phyloP scores from a whole-genome alignment of 2,113 vertebrate species.

The Crocuta crocuta region DNA sequence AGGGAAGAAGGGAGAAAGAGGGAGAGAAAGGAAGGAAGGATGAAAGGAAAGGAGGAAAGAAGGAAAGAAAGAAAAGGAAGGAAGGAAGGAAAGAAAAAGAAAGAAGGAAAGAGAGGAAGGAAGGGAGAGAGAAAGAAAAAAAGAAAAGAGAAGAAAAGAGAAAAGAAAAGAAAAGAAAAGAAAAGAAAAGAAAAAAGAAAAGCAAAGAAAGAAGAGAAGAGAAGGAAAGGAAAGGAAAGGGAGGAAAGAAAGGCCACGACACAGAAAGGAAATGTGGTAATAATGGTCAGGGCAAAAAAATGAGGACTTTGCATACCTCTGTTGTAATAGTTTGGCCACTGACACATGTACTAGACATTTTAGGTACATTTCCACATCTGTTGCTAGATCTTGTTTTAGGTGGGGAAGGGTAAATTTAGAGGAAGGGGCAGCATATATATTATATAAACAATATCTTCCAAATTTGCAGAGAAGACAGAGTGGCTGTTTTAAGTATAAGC shows the following conservation, averaged over 20 bases:
- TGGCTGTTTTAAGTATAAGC: background rate
- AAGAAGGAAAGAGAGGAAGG: background rate
- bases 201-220: background rate
- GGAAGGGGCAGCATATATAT: background rate
- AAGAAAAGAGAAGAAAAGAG: background rate
- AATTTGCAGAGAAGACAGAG: background rate
- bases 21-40: background rate
- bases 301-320: slow-evolving; percentile 31
- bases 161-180: too few relatives aligned
- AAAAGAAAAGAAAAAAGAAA: too few relatives aligned
- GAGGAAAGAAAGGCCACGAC: background rate
- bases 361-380: background rate
- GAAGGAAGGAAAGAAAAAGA: background rate
- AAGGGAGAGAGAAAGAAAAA: background rate
- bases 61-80: too few relatives aligned
- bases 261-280: slow-evolving; percentile 67
- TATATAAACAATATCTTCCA: background rate
- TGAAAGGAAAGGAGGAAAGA: too few relatives aligned
- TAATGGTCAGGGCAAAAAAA: background rate
- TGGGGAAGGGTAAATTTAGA: background rate
- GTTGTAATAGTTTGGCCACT: slow-evolving; percentile 17
- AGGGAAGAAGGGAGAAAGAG: too few relatives aligned
- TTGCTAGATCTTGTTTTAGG: background rate
- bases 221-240: too few relatives aligned
- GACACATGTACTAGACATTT: background rate